These are phyloP conservation scores for Crax fasciolata DNA, from an alignment of 2,797 vertebrate genomes.

Conservation along the genomic window DNA sequence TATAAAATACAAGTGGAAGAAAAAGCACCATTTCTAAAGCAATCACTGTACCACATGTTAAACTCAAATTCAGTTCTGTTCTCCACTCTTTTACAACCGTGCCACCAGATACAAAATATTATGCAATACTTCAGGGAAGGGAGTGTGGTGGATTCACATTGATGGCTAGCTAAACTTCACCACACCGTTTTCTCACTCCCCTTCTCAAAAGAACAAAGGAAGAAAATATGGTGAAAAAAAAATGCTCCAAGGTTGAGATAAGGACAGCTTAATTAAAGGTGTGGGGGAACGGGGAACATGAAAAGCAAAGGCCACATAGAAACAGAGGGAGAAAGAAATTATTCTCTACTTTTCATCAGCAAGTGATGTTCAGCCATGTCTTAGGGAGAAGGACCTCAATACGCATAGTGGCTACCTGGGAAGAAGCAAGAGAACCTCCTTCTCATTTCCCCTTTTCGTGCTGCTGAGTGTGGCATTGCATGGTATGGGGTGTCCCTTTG, in stretches of 20 bases:
- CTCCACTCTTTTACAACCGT: neutral
- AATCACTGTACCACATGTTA: too few relatives aligned
- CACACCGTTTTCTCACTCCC: neutral
- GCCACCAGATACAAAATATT: neutral
- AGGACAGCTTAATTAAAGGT: neutral
- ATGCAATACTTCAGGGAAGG: neutral
- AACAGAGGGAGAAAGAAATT: neutral
- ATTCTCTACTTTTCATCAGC: neutral
- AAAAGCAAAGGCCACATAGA: neutral
- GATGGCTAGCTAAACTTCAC: neutral
- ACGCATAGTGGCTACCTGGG: neutral
- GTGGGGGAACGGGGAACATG: neutral
- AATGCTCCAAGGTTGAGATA: neutral
- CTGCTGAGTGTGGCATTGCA: neutral
- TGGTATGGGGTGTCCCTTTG: neutral
- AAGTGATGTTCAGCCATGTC: neutral
- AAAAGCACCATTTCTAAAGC: neutral
- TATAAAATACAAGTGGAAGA: neutral
- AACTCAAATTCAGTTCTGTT: neutral
- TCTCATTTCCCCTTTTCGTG: neutral
- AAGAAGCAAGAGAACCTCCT: neutral
- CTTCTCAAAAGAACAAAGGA: neutral
- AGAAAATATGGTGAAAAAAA: neutral
- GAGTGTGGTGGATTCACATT: neutral
- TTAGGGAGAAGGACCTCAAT: neutral